Conservation (phyloP, 2,113 vertebrate genomes). For the Verasper variegatus region DNA sequence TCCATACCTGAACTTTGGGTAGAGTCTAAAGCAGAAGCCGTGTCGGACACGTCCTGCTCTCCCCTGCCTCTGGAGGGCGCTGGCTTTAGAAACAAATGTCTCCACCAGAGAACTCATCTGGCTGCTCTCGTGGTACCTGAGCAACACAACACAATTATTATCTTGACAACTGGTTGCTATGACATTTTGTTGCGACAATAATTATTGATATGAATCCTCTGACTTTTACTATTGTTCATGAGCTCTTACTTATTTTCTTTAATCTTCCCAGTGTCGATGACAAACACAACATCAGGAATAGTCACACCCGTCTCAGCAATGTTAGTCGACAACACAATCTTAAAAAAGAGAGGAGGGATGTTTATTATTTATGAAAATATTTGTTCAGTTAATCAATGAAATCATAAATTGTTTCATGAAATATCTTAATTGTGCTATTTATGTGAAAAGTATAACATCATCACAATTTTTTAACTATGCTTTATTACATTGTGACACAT, state of each 20-base stretch:
- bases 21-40: constrained; percentile 96
- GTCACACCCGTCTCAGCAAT: constrained; percentile 98
- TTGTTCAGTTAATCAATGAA: too few species aligned
- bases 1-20: constrained; percentile 82
- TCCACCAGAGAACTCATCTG: constrained; percentile 99
- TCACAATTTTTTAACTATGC: background rate
- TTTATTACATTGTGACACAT: background rate
- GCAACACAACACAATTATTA: background rate
- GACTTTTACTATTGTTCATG: too few species aligned
- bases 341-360: constrained; percentile 47
- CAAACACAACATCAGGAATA: constrained; percentile 97
- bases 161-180: too few species aligned
- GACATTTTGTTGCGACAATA: background rate
- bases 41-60: constrained; percentile 91
- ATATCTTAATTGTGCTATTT: too few species aligned
- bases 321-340: constrained; percentile 98
- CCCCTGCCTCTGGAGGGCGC: constrained; percentile 96
- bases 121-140: constrained; percentile 96
- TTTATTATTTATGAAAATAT: background rate
- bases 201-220: too few species aligned
- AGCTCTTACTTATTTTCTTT: constrained; percentile 95
- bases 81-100: constrained; percentile 97
- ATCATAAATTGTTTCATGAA: too few species aligned
- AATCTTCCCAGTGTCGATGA: constrained; percentile 94
- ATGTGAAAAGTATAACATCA: too few species aligned